Conservation (phyloP, 2,113 vertebrate species). For the Ceuthmochares aereus region DNA sequence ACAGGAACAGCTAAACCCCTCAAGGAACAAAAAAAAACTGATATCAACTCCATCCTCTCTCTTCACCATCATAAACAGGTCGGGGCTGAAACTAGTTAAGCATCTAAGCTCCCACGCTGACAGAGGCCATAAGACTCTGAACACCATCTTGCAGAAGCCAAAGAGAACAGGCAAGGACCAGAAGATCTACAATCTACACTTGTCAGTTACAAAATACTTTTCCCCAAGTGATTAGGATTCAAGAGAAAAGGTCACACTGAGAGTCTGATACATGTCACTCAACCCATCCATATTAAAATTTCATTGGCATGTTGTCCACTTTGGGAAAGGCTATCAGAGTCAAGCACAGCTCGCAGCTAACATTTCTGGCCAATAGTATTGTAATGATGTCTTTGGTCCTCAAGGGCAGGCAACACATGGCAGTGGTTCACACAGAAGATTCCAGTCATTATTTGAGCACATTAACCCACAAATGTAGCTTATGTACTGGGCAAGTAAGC, state of each 20-base stretch:
- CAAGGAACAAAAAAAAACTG: not conserved
- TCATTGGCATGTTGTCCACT: not conserved
- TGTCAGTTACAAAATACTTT: not conserved
- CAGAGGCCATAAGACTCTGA: not conserved
- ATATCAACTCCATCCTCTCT: not conserved
- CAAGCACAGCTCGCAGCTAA: not conserved
- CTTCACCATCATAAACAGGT: not conserved
- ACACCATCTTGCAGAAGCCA: not conserved
- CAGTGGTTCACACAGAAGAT: not conserved
- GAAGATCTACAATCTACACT: not conserved
- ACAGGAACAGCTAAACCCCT: not conserved
- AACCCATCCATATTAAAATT: not conserved
- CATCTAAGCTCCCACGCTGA: not conserved
- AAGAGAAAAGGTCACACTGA: not conserved
- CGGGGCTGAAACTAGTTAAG: not conserved
- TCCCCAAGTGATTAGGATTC: not conserved
- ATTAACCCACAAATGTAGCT: not conserved
- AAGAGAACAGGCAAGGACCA: not conserved
- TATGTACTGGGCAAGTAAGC: not conserved
- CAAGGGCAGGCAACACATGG: not conserved
- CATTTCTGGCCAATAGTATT: not conserved
- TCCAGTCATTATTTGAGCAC: not conserved
- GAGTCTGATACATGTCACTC: not conserved
- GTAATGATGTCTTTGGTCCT: not conserved
- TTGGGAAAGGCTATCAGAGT: not conserved